Evolutionary conservation across 2,113 vertebrate species (phyloP), one percentile per base, ranked within the genome.

Genomic region (Danionella cerebrum): DNA sequence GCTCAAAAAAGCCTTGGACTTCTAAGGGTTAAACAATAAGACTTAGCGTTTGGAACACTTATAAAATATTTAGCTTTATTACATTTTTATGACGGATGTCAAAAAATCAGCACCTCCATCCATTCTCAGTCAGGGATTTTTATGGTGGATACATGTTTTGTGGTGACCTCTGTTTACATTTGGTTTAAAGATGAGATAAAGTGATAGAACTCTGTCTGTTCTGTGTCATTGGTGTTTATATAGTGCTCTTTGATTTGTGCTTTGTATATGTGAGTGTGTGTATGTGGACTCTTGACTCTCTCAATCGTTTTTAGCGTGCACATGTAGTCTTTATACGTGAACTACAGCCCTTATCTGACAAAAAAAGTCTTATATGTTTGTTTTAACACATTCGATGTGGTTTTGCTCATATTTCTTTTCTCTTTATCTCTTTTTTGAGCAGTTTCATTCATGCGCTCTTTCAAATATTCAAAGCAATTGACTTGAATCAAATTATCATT

Each of bases 11-110:
- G n/a, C n/a, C n/a, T n/a, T n/a, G n/a, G n/a, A n/a, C n/a, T n/a
- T n/a, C n/a, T n/a, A n/a, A n/a, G n/a, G n/a, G n/a, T 89, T 52
- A 88, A 88, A 87, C 82, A 87, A 89, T 79, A 83, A 89, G 86
- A 84, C 67, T 79, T 66, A 81, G 84, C 82, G 85, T 89, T 89
- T 80, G 31, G 81, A 83, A 82, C 79, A 71, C 71, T 29, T 10
- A 83, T 90, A 41, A 86, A 89, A 89, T 84, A 90, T 88, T 83
- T 67, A 89, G 71, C 44, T 6, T 82, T 80, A 86, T 90, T 88
- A 87, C 87, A 87, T 87, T 81, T 88, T 89, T 83, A 90, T 89
- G 78, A 76, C 73, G 72, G 73, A 80, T 83, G 84, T 88, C 85
- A 86, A 85, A 86, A 87, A 86, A 86, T 88, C 85, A 74, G 68